phyloP scores from a whole-genome alignment of 2,797 vertebrate species.

The Hyperoplus lanceolatus region DNA sequence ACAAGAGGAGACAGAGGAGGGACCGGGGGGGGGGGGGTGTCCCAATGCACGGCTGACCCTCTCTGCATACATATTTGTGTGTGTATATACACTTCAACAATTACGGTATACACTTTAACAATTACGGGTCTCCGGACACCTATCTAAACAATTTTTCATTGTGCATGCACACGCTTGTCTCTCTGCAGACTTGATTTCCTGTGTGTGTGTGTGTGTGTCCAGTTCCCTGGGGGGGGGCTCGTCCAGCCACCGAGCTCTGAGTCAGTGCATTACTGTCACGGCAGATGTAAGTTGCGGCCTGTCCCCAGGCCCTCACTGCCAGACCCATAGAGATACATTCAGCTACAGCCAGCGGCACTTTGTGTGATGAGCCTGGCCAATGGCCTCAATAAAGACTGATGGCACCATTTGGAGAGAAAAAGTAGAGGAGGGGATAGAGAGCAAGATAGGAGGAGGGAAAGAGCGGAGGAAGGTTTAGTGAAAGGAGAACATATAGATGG shows the following conservation, averaged over 20 bases:
- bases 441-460: neutral
- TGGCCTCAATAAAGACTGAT: conserved; percentile 70
- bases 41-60: conserved; percentile 15
- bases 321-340: conserved; percentile 68
- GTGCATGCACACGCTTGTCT: neutral
- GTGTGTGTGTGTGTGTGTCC: conserved; percentile 21
- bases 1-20: conserved; percentile 36
- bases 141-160: conserved; percentile 47
- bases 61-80: conserved; percentile 14
- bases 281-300: conserved; percentile 72
- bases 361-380: conserved; percentile 72
- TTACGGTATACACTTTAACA: conserved; percentile 6
- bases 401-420: conserved; percentile 51
- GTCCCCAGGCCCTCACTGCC: conserved; percentile 61
- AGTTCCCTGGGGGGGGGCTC: too few species aligned
- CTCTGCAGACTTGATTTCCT: conserved; percentile 14
- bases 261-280: conserved; percentile 77
- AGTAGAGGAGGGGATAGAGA: conserved; percentile 5
- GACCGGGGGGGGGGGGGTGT: conserved; percentile 9
- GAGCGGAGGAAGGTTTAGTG: conserved; percentile 3
- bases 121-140: conserved; percentile 32
- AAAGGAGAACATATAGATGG: conserved; percentile 14
- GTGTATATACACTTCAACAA: conserved; percentile 11
- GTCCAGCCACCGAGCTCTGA: conserved; percentile 44
- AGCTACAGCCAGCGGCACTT: conserved; percentile 69